Evolutionary conservation across 2,113 vertebrate genomes (phyloP).

Genomic region (Prinia subflava): DNA sequence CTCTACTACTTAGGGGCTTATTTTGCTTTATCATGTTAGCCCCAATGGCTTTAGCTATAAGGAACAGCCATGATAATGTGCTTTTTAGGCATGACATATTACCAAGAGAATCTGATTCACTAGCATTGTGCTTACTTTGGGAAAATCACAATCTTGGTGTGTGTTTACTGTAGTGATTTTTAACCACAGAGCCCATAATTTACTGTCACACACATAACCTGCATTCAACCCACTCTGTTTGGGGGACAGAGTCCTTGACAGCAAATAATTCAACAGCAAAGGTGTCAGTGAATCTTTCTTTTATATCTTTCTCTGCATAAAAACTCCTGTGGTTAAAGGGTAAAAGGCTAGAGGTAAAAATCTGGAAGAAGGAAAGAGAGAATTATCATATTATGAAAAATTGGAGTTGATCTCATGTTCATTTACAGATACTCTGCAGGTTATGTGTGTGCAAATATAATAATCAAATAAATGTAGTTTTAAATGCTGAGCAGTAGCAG

Average conservation of each 20-base stretch:
- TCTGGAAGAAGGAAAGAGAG: not conserved
- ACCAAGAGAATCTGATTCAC: not conserved
- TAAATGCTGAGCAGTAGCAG: not conserved
- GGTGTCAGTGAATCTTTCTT: not conserved
- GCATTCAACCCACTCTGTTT: not conserved
- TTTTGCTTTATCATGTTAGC: not conserved
- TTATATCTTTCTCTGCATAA: not conserved
- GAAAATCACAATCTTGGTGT: not conserved
- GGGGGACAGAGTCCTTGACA: not conserved
- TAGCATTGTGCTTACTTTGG: constrained; percentile 1
- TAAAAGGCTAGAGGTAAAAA: not conserved
- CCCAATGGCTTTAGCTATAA: not conserved
- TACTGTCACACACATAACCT: not conserved
- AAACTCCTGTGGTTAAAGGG: not conserved
- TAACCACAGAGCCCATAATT: not conserved
- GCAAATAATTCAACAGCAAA: not conserved
- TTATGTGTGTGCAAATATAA: not conserved
- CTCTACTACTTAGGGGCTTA: not conserved
- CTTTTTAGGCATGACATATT: not conserved
- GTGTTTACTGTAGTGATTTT: not conserved
- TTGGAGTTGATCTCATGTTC: not conserved
- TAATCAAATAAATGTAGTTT: not conserved
- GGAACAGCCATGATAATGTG: not conserved
- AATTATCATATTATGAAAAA: not conserved
- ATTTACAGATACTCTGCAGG: not conserved